Conservation (phyloP, 37 sponge, comb jelly and placozoan species). For the Tethya wilhelma region DNA sequence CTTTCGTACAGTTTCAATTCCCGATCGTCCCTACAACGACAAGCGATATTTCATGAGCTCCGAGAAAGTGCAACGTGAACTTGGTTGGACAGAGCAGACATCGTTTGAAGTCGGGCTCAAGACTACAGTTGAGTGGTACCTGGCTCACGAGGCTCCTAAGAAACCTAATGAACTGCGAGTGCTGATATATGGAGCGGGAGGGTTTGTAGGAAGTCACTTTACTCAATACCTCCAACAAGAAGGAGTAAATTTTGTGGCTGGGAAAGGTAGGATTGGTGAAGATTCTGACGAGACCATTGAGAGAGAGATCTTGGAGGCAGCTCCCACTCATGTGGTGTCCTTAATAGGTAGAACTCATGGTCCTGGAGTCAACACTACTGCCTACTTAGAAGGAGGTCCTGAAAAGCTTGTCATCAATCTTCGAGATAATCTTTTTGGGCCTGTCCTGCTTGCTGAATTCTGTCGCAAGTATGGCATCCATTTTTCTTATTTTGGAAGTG, state of each 20-base stretch:
- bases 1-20: too few relatives aligned
- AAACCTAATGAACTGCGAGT: not conserved
- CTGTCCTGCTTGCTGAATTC: not conserved
- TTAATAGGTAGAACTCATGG: slow-evolving; percentile 7
- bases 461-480: not conserved
- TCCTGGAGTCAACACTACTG: not conserved
- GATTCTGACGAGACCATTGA: not conserved
- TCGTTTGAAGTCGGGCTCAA: not conserved
- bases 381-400: not conserved
- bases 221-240: not conserved
- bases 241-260: not conserved
- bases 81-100: not conserved
- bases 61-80: not conserved
- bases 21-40: slow-evolving; percentile 21
- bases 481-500: slow-evolving; percentile 8
- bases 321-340: not conserved
- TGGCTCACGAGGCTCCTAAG: too few relatives aligned
- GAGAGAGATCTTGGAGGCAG: slow-evolving; percentile 1
- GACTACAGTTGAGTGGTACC: slow-evolving; percentile 8
- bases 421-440: slow-evolving; percentile 15
- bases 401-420: slow-evolving; percentile 1
- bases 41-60: slow-evolving; percentile 2
- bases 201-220: slow-evolving; percentile 2
- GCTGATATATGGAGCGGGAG: slow-evolving; percentile 15
- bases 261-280: not conserved